Percentiles rank a stretch among this genome's conserved stretches.
Evolutionary conservation across 1,140 invertebrate genomes (phyloP).

Genomic region (Drosophila tropicalis): DNA sequence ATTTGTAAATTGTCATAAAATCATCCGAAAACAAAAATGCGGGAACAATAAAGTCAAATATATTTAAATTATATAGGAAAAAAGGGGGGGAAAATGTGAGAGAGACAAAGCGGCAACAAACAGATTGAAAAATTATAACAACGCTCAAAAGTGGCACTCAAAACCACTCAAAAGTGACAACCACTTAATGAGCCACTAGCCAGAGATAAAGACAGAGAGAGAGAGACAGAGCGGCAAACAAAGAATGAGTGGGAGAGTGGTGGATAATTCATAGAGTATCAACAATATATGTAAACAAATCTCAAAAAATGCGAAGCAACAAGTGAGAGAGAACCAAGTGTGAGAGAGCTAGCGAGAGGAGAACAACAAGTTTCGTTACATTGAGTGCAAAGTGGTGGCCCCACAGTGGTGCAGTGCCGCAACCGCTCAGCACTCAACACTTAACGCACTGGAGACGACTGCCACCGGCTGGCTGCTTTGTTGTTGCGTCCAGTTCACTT

Average conservation of each 20-base stretch:
- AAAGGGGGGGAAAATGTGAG: conserved; percentile 54
- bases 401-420: neutral
- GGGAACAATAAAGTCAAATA: conserved; percentile 55
- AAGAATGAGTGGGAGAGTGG: neutral
- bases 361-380: conserved; percentile 60
- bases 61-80: conserved; percentile 65
- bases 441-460: conserved; percentile 40
- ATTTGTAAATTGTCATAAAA: conserved; percentile 71
- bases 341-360: conserved; percentile 28
- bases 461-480: conserved; percentile 37
- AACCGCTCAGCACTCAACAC: conserved; percentile 6
- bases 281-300: conserved; percentile 9
- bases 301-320: conserved; percentile 25
- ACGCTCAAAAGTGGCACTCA: conserved; percentile 71
- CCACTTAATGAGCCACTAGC: conserved; percentile 54
- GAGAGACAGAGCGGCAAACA: neutral
- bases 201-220: conserved; percentile 5
- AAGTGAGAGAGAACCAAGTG: conserved; percentile 8
- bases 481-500: conserved; percentile 54
- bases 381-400: conserved; percentile 57
- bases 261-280: neutral
- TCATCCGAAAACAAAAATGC: conserved; percentile 50
- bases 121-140: conserved; percentile 76
- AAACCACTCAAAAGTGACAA: conserved; percentile 58
- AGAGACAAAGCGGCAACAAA: conserved; percentile 28